Base-by-base conservation (phyloP, 2,888 invertebrate genomes). In the Sphinx pinastri region DNA sequence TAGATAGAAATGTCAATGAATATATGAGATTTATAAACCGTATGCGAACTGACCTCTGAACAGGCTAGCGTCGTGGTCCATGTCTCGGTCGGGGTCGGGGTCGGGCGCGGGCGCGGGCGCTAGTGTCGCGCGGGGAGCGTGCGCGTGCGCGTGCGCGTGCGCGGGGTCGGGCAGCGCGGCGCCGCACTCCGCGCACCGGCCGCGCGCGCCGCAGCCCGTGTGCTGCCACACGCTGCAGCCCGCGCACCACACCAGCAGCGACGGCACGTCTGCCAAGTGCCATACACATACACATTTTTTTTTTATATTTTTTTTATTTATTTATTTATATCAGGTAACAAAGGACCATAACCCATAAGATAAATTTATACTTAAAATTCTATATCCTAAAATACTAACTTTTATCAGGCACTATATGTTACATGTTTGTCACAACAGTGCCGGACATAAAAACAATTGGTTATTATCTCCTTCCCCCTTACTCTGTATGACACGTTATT, bases 151-250 rank as follows among this genome's bases (percentile, higher is more conserved):
- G 82, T 71, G 38, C 38, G 69, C 73, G 76, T 70, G 75, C 71
- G 78, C 76, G 70, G 80, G 83, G 72, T 85, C 85, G 72, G 85
- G 83, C 72, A 86, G 83, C 52, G 78, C 76, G 73, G 79, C 83
- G 79, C 81, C 85, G 79, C 89, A 91, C 75, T 74, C 75, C 75
- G 82, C 82, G 82, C 85, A 89, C 76, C 80, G 82, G 7, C 83
- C 85, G 68, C 72, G 79, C 68, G 77, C 76, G 38, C 89, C 88
- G 84, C 93, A 93, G 51, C 90, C 91, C 77, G 94, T 92, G 86
- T 94, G 94, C 79, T 88, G 90, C 88, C 90, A 90, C 82, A 85
- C 89, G 49, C 78, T 71, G 77, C 94, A 94, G 71, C 77, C 74
- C 11, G 71, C 74, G 73, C 94, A 94, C 83, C 89, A 88, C 78